phyloP scores from a whole-genome alignment of 1,140 invertebrate genomes.

The Drosophila navojoa region DNA sequence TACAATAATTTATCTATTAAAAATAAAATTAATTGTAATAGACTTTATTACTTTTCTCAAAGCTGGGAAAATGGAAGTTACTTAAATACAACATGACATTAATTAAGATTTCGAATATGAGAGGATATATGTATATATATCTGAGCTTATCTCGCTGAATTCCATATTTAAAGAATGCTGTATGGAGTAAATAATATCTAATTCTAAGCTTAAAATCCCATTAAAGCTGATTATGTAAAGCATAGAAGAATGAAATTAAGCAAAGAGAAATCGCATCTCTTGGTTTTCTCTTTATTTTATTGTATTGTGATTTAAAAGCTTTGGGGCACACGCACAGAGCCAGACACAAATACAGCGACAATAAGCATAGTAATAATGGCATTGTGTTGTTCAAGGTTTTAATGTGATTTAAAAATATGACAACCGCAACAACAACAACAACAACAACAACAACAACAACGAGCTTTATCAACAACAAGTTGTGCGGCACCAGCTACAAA shows the following conservation, averaged over 20 bases:
- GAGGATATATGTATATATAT: too few species aligned
- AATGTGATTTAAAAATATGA: constrained; percentile 76
- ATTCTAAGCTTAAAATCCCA: background rate
- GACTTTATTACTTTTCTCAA: too few species aligned
- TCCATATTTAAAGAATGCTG: too few species aligned
- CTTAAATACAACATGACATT: too few species aligned
- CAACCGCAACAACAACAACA: constrained; percentile 34
- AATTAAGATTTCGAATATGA: too few species aligned
- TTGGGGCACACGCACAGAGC: constrained; percentile 35
- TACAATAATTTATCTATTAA: too few species aligned
- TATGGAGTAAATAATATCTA: too few species aligned
- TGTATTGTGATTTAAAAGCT: constrained; percentile 61
- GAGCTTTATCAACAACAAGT: constrained; percentile 16
- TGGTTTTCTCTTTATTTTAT: constrained; percentile 52
- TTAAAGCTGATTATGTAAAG: constrained; percentile 4
- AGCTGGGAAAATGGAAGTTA: too few species aligned
- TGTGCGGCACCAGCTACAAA: constrained; percentile 44
- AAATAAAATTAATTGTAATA: too few species aligned
- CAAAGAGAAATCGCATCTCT: constrained; percentile 27
- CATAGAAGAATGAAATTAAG: constrained; percentile 11
- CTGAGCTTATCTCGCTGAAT: too few species aligned
- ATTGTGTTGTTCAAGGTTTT: constrained; percentile 65
- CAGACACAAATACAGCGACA: constrained; percentile 3
- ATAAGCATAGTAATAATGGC: constrained; percentile 49
- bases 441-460: constrained; percentile 22